phyloP scores from a whole-genome alignment of 2,797 vertebrate species.

The Hemibagrus guttatus region DNA sequence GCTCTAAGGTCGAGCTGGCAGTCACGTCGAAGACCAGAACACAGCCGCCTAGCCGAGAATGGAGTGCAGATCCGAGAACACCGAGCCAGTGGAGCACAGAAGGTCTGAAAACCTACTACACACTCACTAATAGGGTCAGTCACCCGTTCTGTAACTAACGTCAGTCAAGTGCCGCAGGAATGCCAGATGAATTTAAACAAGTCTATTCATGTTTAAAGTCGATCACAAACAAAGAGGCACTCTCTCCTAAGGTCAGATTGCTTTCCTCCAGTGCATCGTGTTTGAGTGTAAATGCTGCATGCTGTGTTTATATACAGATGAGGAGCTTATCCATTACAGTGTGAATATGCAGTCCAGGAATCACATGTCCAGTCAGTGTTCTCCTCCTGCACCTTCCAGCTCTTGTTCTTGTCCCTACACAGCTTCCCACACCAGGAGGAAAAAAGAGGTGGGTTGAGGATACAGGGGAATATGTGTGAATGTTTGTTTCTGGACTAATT shows the following conservation, averaged over 20 bases:
- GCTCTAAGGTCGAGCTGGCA: constrained; percentile 64
- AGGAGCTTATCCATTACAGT: constrained; percentile 48
- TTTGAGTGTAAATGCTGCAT: neutral
- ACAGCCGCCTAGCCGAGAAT: constrained; percentile 70
- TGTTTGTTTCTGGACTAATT: constrained; percentile 40
- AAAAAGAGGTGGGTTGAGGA: constrained; percentile 68
- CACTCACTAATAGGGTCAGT: constrained; percentile 19
- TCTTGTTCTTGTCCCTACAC: constrained; percentile 77
- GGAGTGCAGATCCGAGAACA: constrained; percentile 63
- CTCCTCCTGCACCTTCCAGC: constrained; percentile 76
- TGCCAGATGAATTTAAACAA: neutral
- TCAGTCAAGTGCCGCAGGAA: constrained; percentile 9
- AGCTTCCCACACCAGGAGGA: constrained; percentile 72
- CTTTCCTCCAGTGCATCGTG: neutral
- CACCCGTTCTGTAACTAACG: neutral
- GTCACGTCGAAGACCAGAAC: constrained; percentile 65
- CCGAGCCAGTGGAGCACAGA: constrained; percentile 46
- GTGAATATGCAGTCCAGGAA: constrained; percentile 52
- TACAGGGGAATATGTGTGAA: no score
- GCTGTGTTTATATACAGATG: constrained; percentile 38
- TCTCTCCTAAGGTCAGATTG: neutral
- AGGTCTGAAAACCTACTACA: constrained; percentile 37
- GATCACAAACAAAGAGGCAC: neutral
- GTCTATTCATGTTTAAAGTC: constrained; percentile 3
- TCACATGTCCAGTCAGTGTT: constrained; percentile 80